phyloP scores from a whole-genome alignment of 92 coral and sea anemone genomes.

The Porites rus region DNA sequence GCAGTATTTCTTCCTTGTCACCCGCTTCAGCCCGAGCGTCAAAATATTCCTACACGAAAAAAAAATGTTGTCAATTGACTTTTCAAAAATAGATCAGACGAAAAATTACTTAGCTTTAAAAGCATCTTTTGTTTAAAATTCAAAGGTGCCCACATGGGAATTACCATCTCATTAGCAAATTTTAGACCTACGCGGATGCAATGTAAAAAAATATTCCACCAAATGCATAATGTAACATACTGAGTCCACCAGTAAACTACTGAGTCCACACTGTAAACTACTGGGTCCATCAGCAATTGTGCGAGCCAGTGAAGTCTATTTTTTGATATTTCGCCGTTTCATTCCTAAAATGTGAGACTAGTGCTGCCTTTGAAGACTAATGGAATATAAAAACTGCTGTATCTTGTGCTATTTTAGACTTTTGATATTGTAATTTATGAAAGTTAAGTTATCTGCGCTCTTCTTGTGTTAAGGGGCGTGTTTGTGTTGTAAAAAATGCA shows the following conservation, averaged over 20 bases:
- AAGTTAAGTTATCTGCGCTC: no score
- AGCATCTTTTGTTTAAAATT: slow-evolving; percentile 8
- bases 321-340: no score
- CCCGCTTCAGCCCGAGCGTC: background rate
- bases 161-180: background rate
- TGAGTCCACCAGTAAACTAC: no score
- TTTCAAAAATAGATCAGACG: background rate
- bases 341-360: no score
- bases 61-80: background rate
- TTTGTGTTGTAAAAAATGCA: background rate
- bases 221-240: no score
- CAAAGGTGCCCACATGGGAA: background rate
- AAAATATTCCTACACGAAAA: background rate
- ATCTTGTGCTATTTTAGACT: background rate
- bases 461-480: background rate
- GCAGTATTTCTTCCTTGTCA: background rate
- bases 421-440: background rate
- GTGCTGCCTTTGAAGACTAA: no score
- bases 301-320: no score
- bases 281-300: no score
- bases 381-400: no score
- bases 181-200: background rate
- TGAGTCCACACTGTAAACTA: no score
- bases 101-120: background rate
- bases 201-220: no score